Evolutionary conservation across 1,140 invertebrate genomes (phyloP).

Genomic region (Trichonephila inaurata): DNA sequence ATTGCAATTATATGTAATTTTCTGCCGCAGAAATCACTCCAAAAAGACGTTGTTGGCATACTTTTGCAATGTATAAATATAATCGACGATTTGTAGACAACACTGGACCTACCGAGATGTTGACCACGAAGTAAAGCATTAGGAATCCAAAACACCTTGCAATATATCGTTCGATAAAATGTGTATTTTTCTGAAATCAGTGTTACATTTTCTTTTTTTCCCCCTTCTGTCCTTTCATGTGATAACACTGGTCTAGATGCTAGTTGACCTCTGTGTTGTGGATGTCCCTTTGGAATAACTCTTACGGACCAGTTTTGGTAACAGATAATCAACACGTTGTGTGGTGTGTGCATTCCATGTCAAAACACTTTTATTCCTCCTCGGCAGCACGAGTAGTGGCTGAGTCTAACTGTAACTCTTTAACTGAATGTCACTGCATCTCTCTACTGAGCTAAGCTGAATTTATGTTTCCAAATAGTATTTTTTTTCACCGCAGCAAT

Average conservation of each 20-base stretch:
- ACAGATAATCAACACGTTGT: conserved; percentile 23
- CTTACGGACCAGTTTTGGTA: conserved; percentile 18
- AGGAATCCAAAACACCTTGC: no score
- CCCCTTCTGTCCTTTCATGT: not conserved
- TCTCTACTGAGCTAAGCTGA: no score
- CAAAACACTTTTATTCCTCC: not conserved
- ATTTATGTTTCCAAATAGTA: no score
- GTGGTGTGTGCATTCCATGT: not conserved
- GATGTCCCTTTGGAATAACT: conserved; percentile 14
- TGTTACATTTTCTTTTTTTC: not conserved
- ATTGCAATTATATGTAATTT: no score
- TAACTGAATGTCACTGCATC: no score
- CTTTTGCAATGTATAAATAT: no score
- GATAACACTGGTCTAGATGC: conserved; percentile 37
- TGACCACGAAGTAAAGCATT: no score
- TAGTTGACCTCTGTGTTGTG: not conserved
- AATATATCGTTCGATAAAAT: not conserved
- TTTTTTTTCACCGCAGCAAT: no score
- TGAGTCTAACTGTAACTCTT: not conserved
- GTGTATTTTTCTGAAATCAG: conserved; percentile 27
- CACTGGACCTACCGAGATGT: no score
- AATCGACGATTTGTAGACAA: no score
- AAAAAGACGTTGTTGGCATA: no score
- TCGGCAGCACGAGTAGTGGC: not conserved
- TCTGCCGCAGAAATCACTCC: no score